Conservation (phyloP, 2,888 invertebrate species). For the Phoenoteleia sp. region DNA sequence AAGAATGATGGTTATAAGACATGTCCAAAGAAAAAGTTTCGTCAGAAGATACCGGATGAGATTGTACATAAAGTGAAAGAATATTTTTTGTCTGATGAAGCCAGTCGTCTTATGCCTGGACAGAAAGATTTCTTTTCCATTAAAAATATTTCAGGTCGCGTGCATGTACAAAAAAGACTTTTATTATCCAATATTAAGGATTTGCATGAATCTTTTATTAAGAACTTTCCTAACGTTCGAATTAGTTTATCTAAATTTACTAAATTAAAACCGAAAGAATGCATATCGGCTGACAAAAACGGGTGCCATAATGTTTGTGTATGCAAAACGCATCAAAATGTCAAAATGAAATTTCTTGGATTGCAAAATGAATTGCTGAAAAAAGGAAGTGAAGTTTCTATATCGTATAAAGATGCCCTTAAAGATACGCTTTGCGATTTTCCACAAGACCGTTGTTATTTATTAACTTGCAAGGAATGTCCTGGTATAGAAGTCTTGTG, state of each 20-base stretch:
- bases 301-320: slow-evolving; percentile 7
- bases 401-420: slow-evolving; percentile 1
- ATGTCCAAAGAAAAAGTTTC: background rate
- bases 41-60: background rate
- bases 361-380: background rate
- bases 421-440: background rate
- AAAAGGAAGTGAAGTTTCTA: background rate
- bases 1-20: slow-evolving; percentile 13
- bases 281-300: background rate
- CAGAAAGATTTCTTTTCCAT: slow-evolving; percentile 35
- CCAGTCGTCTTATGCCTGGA: slow-evolving; percentile 34
- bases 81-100: slow-evolving; percentile 33
- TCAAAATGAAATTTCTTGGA: background rate
- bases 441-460: background rate
- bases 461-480: slow-evolving; percentile 23
- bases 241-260: background rate
- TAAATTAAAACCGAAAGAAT: background rate
- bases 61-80: slow-evolving; percentile 4
- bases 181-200: slow-evolving; percentile 8
- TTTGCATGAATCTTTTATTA: slow-evolving; percentile 6
- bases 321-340: background rate
- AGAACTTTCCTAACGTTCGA: slow-evolving; percentile 9
- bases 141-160: slow-evolving; percentile 2
- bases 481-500: background rate
- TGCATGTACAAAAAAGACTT: slow-evolving; percentile 19